Conservation (phyloP, 1,140 invertebrate species). For the Pseudomyrmex pallidus region DNA sequence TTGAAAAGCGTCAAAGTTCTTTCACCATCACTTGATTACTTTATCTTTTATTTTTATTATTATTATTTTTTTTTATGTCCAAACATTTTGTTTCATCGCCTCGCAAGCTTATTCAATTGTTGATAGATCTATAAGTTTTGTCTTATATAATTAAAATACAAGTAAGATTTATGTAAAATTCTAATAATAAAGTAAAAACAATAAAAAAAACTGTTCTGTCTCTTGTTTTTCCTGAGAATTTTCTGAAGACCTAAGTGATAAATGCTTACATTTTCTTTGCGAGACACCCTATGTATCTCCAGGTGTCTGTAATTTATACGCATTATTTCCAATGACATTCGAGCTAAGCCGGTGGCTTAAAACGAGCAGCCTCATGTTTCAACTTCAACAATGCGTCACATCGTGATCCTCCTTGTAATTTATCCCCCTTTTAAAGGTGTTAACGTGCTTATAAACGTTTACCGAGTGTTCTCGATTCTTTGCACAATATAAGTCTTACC, state of each 20-base stretch:
- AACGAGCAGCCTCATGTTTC: constrained; percentile 12
- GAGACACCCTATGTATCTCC: background rate
- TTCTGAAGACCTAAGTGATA: background rate
- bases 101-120: too few relatives aligned
- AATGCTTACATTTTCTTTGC: background rate
- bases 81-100: too few relatives aligned
- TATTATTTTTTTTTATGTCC: background rate
- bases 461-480: constrained; percentile 6
- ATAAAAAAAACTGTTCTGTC: background rate
- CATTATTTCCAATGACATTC: constrained; percentile 1
- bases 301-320: constrained; percentile 1
- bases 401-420: background rate
- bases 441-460: background rate
- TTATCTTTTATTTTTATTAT: background rate
- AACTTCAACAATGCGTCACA: background rate
- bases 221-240: too few relatives aligned
- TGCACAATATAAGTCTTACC: background rate
- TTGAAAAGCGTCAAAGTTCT: background rate
- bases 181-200: background rate
- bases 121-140: too few relatives aligned
- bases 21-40: too few relatives aligned
- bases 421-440: background rate
- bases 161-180: background rate
- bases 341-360: background rate
- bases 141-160: too few relatives aligned